Evolutionary conservation across 2,113 vertebrate species (phyloP).

Genomic region (Naja naja): DNA sequence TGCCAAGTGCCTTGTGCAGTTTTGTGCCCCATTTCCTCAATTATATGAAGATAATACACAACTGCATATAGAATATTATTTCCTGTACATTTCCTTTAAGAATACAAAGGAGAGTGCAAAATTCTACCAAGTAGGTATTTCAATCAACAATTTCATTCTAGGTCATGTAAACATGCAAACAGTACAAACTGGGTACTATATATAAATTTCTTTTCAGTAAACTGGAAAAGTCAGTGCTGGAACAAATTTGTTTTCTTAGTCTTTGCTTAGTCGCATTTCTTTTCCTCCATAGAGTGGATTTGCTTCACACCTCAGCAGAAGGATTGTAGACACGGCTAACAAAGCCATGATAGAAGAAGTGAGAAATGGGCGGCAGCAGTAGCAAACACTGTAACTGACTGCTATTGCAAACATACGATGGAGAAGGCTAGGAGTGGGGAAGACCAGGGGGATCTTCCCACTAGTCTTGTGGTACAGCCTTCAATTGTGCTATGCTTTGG

Average conservation of each 20-base stretch:
- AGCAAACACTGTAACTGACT: background rate
- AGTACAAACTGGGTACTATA: background rate
- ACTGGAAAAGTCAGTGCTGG: background rate
- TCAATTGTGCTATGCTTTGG: background rate
- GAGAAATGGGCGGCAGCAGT: background rate
- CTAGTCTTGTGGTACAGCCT: background rate
- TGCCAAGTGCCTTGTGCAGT: background rate
- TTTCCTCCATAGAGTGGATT: background rate
- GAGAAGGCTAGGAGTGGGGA: background rate
- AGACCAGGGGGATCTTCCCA: background rate
- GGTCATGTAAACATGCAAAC: background rate
- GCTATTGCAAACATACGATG: background rate
- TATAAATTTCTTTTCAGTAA: background rate
- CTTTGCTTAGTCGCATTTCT: background rate
- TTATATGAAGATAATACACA: background rate
- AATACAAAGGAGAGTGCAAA: background rate
- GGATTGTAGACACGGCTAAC: background rate
- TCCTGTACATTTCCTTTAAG: background rate
- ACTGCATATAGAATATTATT: background rate
- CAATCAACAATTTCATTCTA: background rate
- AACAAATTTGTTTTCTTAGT: background rate
- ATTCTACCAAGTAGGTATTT: background rate
- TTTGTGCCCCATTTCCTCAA: background rate
- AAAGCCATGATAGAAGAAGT: background rate
- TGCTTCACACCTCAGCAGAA: background rate